Base-by-base conservation (phyloP, 2,113 vertebrate genomes). In the Micronycteris hirsuta region DNA sequence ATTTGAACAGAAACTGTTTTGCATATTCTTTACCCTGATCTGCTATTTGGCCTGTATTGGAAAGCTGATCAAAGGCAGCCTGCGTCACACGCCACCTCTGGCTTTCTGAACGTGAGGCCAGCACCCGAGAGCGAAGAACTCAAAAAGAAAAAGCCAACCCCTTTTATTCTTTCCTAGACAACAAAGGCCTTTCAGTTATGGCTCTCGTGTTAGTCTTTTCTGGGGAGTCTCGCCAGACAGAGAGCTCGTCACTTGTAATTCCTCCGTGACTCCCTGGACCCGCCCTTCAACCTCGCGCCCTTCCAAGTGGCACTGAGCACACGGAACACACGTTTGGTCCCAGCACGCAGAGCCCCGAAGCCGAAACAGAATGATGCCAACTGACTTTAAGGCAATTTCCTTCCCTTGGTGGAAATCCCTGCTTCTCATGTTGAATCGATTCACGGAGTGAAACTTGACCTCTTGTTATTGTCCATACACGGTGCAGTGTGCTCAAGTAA, bases 341-440 rank as follows among this genome's bases (percentile, higher is more conserved):
- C 49, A 52, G 82, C 80, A 91, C 81, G 92, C 94, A 63, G 84
- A 83, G 36, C 85, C 85, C 86, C 94, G 87, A 93, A 67, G 90
- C 82, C 81, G 84, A 73, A 67, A 85, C 89, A 81, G 94, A 97
- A 74, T 10, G 11, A 95, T 94, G 56, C 82, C 82, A 86, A 36
- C 94, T 92, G 86, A 86, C 93, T 93, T 95, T 65, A 95, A 97
- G 98, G 89, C 61, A 96, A 88, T 97, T 97, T 97, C 84, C 74
- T 95, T 97, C 49, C 81, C 76, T 96, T 97, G 93, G 83, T 95
- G 97, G 96, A 97, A 97, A 94, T 95, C 86, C 96, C 81, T 95
- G 26, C 88, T 78, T 93, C 90, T 0, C 96, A 96, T 97, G 80
- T 92, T 73, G 33, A 97, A 97, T 86, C 86, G 73, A 91, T 98